Evolutionary conservation across 1,140 invertebrate species (phyloP).

Genomic region (Drosophila leontia): DNA sequence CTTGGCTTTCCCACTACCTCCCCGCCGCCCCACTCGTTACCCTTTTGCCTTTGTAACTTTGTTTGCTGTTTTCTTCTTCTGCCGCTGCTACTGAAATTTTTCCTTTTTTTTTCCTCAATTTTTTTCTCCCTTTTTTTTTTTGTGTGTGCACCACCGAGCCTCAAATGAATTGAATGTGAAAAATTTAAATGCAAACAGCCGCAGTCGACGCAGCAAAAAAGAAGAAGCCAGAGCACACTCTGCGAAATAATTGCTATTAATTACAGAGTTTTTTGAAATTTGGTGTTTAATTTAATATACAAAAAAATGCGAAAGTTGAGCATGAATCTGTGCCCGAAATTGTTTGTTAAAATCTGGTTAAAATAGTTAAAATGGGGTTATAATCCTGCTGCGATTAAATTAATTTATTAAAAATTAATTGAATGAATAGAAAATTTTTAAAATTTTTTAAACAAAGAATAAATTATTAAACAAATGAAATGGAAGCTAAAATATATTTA

Average conservation of each 20-base stretch:
- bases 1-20: slow-evolving; percentile 15
- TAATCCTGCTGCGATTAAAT: background rate
- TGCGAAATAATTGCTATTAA: slow-evolving; percentile 1
- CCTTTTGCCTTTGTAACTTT: slow-evolving; percentile 71
- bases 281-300: too few species aligned
- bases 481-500: too few species aligned
- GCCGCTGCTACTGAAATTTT: slow-evolving; percentile 29
- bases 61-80: slow-evolving; percentile 59
- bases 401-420: background rate
- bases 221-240: slow-evolving; percentile 17
- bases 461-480: too few species aligned
- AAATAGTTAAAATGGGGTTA: accelerated
- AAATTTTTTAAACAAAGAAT: background rate
- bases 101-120: background rate
- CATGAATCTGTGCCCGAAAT: background rate
- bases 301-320: background rate
- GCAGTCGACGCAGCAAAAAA: slow-evolving; percentile 68
- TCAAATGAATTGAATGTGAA: slow-evolving; percentile 83
- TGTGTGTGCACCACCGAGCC: slow-evolving; percentile 63
- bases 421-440: background rate
- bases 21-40: background rate
- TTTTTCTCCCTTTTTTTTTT: slow-evolving; percentile 23
- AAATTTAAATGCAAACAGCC: slow-evolving; percentile 83
- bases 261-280: background rate
- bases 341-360: too few species aligned